phyloP scores from a whole-genome alignment of 2,113 vertebrate genomes.

The Sardina pilchardus region DNA sequence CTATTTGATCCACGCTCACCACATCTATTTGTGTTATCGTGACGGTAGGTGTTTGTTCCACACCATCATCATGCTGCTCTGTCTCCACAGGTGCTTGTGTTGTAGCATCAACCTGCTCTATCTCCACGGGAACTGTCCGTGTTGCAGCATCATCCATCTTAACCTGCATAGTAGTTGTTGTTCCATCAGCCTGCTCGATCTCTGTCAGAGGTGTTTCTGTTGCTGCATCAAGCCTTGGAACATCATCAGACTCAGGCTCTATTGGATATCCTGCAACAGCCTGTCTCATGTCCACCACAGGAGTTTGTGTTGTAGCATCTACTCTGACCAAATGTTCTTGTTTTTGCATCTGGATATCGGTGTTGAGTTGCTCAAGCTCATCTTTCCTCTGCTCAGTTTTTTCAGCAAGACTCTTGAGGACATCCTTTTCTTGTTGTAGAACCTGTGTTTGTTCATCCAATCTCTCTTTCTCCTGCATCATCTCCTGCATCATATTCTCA shows the following conservation, averaged over 20 bases:
- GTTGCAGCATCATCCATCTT: too few relatives aligned
- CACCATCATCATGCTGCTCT: too few relatives aligned
- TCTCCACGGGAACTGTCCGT: too few relatives aligned
- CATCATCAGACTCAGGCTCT: too few relatives aligned
- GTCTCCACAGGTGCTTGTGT: background rate
- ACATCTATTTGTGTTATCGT: too few relatives aligned
- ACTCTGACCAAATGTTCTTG: background rate
- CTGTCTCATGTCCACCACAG: background rate
- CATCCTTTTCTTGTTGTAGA: background rate
- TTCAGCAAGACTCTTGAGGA: background rate
- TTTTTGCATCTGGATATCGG: background rate
- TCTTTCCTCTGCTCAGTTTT: background rate
- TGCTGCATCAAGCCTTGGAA: too few relatives aligned
- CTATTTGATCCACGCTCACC: background rate
- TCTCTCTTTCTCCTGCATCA: background rate
- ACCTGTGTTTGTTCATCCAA: background rate
- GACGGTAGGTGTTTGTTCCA: too few relatives aligned
- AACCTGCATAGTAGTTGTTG: too few relatives aligned
- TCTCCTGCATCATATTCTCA: constrained; percentile 17
- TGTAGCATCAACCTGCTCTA: background rate
- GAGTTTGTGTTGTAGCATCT: background rate
- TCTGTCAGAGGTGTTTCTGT: too few relatives aligned
- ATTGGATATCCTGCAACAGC: too few relatives aligned
- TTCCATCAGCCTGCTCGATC: too few relatives aligned
- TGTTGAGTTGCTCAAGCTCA: too few relatives aligned